phyloP scores from a whole-genome alignment of 2,797 vertebrate species.

The Poeciliopsis gracilis region DNA sequence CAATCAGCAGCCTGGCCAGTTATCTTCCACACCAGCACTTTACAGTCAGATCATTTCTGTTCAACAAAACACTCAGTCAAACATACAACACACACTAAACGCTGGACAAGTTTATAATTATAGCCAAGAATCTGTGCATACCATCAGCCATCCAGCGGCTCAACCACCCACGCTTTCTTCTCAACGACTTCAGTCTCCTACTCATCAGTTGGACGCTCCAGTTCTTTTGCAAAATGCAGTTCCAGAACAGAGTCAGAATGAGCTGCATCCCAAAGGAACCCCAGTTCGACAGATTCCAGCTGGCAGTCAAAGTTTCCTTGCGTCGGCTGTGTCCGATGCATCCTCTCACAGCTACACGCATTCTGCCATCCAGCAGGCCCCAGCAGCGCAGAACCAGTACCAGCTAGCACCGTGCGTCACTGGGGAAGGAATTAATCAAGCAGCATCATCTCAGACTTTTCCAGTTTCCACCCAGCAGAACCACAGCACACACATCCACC shows the following conservation, averaged over 20 bases:
- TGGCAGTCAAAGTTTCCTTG: conserved; percentile 54
- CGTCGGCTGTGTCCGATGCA: conserved; percentile 37
- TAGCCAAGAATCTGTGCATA: conserved; percentile 50
- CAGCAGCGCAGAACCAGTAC: conserved; percentile 51
- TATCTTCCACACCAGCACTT: conserved; percentile 63
- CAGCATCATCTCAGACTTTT: conserved; percentile 34
- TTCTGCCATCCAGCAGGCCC: conserved; percentile 68
- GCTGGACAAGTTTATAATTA: conserved; percentile 51
- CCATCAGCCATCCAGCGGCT: conserved; percentile 48
- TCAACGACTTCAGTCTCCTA: conserved; percentile 47
- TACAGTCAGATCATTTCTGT: conserved; percentile 62
- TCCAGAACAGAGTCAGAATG: conserved; percentile 49
- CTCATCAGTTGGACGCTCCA: conserved; percentile 45
- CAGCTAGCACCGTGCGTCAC: conserved; percentile 58
- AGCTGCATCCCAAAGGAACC: conserved; percentile 15
- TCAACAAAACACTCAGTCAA: conserved; percentile 59
- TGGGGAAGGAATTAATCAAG: conserved; percentile 31
- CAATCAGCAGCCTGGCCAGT: conserved; percentile 57
- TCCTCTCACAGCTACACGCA: conserved; percentile 63
- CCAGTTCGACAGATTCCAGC: conserved; percentile 37
- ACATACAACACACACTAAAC: conserved; percentile 47
- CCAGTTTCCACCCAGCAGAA: conserved; percentile 46
- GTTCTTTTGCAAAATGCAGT: conserved; percentile 49
- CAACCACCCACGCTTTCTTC: conserved; percentile 37
- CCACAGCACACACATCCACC: conserved; percentile 43